phyloP scores from a whole-genome alignment of 2,888 invertebrate species.

The Caenorhabditis imperialis region DNA sequence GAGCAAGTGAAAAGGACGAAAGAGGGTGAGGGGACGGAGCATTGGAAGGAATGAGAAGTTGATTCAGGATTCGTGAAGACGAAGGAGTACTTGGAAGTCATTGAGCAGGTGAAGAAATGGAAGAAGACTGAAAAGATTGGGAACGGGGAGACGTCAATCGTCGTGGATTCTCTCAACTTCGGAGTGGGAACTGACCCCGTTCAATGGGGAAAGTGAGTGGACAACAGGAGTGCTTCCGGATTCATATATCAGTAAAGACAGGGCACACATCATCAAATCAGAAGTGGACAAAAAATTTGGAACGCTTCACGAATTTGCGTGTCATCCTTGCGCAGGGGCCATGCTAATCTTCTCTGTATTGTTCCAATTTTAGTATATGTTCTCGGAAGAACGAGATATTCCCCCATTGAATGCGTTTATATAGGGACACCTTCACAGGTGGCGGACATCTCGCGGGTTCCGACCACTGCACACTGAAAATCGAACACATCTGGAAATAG shows the following conservation, averaged over 20 bases:
- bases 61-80: constrained; percentile 22
- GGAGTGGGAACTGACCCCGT: constrained; percentile 27
- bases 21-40: not conserved
- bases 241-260: no score
- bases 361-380: constrained; percentile 85
- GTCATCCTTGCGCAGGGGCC: constrained; percentile 93
- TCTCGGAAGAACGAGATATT: constrained; percentile 58
- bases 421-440: no score
- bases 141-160: constrained; percentile 16
- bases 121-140: constrained; percentile 10
- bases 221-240: no score
- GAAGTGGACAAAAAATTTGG: no score
- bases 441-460: no score
- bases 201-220: constrained; percentile 24
- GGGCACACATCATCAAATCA: no score
- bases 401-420: no score
- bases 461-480: no score
- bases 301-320: constrained; percentile 84
- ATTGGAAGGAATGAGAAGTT: no score
- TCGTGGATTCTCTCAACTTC: constrained; percentile 49
- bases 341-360: constrained; percentile 94
- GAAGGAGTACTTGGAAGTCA: constrained; percentile 14
- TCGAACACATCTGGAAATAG: no score
- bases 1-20: not conserved
- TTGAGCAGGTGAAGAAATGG: constrained; percentile 8